phyloP scores from a whole-genome alignment of 2,113 vertebrate genomes.

The Tympanuchus pallidicinctus region DNA sequence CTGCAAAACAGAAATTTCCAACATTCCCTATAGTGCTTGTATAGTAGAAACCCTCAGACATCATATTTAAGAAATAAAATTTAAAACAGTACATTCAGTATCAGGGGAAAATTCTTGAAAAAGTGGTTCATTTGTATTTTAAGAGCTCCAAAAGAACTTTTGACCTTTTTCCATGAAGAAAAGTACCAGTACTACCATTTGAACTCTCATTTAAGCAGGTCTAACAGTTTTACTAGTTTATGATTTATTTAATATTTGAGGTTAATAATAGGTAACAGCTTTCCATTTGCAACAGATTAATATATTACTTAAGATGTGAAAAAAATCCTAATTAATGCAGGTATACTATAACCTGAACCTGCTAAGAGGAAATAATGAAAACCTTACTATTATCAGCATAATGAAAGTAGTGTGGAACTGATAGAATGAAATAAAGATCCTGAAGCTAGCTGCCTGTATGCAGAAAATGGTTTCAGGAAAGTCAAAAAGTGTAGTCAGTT shows the following conservation, averaged over 20 bases:
- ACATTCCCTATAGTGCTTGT: neutral
- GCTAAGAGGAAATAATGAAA: neutral
- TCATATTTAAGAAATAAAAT: neutral
- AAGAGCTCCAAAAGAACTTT: neutral
- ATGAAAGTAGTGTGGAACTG: neutral
- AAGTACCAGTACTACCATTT: neutral
- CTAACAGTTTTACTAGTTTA: neutral
- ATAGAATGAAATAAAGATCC: neutral
- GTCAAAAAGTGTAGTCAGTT: neutral
- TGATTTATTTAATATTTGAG: neutral
- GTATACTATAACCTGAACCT: neutral
- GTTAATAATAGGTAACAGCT: neutral
- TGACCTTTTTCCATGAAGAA: neutral
- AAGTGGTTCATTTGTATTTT: neutral
- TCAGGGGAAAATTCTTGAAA: neutral
- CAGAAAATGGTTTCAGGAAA: neutral
- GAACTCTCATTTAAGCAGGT: neutral
- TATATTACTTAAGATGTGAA: neutral
- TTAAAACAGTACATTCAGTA: neutral
- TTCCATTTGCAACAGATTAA: neutral
- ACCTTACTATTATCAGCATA: neutral
- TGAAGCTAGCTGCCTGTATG: neutral
- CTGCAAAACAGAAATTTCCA: neutral
- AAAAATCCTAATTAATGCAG: neutral
- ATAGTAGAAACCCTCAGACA: neutral